These are phyloP conservation scores for Micoletzkya japonica DNA, from an alignment of 2,888 invertebrate genomes.

Conservation along the genomic window DNA sequence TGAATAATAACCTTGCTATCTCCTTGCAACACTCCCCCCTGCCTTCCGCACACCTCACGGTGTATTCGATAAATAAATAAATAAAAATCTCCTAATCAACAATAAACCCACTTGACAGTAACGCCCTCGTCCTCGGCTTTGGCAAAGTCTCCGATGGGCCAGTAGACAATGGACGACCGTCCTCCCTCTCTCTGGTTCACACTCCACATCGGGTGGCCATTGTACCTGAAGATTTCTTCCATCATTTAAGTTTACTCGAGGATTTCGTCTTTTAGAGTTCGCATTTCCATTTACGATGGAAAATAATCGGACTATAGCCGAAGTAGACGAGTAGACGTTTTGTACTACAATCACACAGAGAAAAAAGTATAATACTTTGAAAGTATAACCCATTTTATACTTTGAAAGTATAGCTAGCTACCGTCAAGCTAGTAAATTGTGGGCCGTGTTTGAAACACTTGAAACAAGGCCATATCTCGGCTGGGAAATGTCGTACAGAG, in stretches of 20 bases:
- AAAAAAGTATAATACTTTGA: no score
- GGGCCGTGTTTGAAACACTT: no score
- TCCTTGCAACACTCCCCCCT: not conserved
- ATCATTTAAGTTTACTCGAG: not conserved
- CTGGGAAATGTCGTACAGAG: no score
- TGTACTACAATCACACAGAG: no score
- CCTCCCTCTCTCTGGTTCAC: constrained; percentile 20
- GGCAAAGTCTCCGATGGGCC: constrained; percentile 19
- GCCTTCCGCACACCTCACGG: not conserved
- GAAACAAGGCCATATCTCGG: no score
- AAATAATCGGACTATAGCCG: not conserved
- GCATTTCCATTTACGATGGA: not conserved
- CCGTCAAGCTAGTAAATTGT: no score
- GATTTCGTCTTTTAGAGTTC: not conserved
- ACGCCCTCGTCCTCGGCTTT: not conserved
- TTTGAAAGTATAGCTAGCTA: no score
- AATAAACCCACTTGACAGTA: not conserved
- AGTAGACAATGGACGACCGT: constrained; percentile 17
- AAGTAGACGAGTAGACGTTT: no score
- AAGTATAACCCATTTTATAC: no score
- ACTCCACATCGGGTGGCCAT: constrained; percentile 17
- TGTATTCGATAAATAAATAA: not conserved
- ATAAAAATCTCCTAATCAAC: not conserved
- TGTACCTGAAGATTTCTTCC: not conserved
- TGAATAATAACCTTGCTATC: not conserved